These are phyloP conservation scores for Tachina fera DNA, from an alignment of 2,888 invertebrate species.

Conservation along the genomic window DNA sequence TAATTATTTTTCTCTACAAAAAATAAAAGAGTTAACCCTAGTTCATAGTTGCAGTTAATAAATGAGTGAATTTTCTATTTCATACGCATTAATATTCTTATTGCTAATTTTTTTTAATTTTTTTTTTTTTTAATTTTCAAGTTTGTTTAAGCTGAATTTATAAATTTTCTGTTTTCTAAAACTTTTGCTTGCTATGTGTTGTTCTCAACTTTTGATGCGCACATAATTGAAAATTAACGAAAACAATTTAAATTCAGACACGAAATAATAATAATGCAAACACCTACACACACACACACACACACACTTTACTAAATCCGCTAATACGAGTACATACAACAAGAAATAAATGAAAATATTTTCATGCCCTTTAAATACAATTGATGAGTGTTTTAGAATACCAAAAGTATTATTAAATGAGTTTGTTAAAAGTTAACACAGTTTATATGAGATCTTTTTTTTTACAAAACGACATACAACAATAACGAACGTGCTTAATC, in stretches of 20 bases:
- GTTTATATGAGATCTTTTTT: constrained; percentile 38
- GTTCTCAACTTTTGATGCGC: constrained; percentile 7
- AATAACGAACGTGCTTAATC: constrained; percentile 41
- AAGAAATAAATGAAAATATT: constrained; percentile 52
- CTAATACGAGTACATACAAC: background rate
- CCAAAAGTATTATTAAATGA: constrained; percentile 57
- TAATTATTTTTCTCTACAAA: no score
- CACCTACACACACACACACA: background rate
- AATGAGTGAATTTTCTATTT: no score
- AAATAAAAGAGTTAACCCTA: no score
- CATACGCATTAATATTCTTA: no score
- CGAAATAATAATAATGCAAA: constrained; percentile 55
- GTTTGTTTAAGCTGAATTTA: constrained; percentile 20
- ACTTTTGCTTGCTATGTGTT: constrained; percentile 20
- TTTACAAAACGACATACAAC: constrained; percentile 18
- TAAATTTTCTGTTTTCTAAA: constrained; percentile 18
- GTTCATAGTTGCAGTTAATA: no score
- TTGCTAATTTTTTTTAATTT: no score
- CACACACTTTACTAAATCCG: background rate
- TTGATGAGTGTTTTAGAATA: constrained; percentile 62
- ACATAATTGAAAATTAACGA: constrained; percentile 71
- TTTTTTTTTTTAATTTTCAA: background rate
- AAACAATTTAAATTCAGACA: constrained; percentile 71
- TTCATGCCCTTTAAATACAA: constrained; percentile 62
- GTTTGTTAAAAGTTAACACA: constrained; percentile 65